Evolutionary conservation across 2,797 vertebrate species (phyloP).

Genomic region (Rhinichthys osculus): DNA sequence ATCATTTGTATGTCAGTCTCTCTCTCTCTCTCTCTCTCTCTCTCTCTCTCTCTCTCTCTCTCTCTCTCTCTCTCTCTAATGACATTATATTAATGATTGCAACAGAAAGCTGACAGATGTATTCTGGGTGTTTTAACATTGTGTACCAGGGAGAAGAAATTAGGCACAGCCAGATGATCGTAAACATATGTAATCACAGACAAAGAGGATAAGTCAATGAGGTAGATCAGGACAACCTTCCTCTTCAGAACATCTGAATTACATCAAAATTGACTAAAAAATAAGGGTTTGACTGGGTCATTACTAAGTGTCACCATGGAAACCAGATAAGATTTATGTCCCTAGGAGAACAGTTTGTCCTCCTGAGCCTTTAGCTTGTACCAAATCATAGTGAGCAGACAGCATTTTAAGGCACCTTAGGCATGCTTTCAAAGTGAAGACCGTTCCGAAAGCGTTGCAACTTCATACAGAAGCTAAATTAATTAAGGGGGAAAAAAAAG

Average conservation of each 20-base stretch:
- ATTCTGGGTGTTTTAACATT: neutral
- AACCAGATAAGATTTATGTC: slow-evolving; percentile 23
- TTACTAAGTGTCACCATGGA: slow-evolving; percentile 34
- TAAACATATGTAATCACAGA: slow-evolving; percentile 2
- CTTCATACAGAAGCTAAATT: neutral
- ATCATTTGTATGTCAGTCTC: neutral
- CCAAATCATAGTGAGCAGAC: neutral
- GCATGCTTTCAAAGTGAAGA: neutral
- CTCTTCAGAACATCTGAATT: neutral
- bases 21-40: neutral
- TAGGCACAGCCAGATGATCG: slow-evolving; percentile 4
- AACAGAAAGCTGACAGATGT: neutral
- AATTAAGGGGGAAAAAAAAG: accelerated
- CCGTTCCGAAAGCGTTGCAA: neutral
- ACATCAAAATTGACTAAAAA: slow-evolving; percentile 25
- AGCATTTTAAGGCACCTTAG: neutral
- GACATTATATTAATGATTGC: slow-evolving; percentile 12
- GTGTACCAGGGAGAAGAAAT: neutral
- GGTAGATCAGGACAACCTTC: neutral
- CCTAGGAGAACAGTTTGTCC: neutral
- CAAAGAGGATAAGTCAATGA: slow-evolving; percentile 3
- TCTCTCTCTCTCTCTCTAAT: neutral
- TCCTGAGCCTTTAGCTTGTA: slow-evolving; percentile 6
- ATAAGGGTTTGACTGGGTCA: slow-evolving; percentile 27
- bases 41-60: neutral